These are phyloP conservation scores for Penaeus monodon DNA, from an alignment of 2,888 invertebrate genomes.

Conservation along the genomic window DNA sequence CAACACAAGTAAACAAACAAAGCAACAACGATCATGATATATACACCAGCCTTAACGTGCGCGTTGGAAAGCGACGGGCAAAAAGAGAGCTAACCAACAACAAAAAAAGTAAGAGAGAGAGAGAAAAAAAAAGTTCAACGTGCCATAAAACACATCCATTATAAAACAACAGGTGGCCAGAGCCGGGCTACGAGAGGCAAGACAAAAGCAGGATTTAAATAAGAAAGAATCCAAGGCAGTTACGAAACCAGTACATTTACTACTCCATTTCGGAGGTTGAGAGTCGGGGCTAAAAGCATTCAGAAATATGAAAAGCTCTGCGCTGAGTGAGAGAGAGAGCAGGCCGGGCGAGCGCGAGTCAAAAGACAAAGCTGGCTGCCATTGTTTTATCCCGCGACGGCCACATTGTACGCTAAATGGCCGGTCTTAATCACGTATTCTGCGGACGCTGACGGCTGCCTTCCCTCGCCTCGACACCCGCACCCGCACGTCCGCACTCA, in stretches of 20 bases:
- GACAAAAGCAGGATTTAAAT: slow-evolving; percentile 53
- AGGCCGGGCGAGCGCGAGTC: slow-evolving; percentile 17
- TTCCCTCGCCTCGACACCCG: no score
- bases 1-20: no score
- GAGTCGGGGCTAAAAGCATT: slow-evolving; percentile 35
- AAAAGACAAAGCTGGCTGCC: slow-evolving; percentile 30
- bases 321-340: no score
- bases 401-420: slow-evolving; percentile 37
- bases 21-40: no score
- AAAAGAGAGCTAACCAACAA: not conserved
- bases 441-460: not conserved
- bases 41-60: no score
- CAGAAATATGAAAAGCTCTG: slow-evolving; percentile 42
- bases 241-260: slow-evolving; percentile 36
- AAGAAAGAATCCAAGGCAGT: slow-evolving; percentile 43
- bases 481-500: no score
- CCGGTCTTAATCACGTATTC: slow-evolving; percentile 45
- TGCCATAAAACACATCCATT: not conserved
- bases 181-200: slow-evolving; percentile 22
- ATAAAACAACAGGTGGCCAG: slow-evolving; percentile 31
- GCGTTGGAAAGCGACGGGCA: no score
- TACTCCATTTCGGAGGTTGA: slow-evolving; percentile 41
- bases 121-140: no score
- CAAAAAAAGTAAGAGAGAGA: no score
- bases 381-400: slow-evolving; percentile 30